Evolutionary conservation across 2,113 vertebrate species (phyloP).

Genomic region (Atrichornis clamosus): DNA sequence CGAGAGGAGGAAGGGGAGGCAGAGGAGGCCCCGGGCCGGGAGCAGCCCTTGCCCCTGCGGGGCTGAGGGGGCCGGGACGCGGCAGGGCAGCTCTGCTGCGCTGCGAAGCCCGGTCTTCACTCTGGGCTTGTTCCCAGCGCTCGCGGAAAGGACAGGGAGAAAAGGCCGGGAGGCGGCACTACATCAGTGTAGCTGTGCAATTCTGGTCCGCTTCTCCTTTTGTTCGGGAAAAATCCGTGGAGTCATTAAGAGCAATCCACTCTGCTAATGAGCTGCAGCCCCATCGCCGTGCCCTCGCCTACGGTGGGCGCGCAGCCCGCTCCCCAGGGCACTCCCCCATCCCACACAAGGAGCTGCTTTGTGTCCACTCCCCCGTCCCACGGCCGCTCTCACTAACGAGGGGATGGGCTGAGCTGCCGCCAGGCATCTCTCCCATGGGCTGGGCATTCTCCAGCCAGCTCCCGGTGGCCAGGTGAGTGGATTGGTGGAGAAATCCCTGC

Average conservation of each 20-base stretch:
- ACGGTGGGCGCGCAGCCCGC: background rate
- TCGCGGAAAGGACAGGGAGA: background rate
- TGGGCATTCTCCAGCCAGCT: fast-evolving
- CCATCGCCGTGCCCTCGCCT: background rate
- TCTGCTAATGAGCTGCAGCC: slow-evolving; percentile 54
- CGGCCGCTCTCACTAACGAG: background rate
- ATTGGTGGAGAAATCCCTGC: background rate
- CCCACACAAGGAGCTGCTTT: background rate
- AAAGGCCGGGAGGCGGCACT: slow-evolving; percentile 10
- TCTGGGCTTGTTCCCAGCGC: background rate
- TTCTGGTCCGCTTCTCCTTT: background rate
- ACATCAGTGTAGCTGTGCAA: background rate
- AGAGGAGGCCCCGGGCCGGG: no score
- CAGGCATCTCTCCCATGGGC: background rate
- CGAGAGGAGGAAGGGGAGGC: background rate
- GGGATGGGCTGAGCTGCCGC: background rate
- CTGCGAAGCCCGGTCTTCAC: background rate
- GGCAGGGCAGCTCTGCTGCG: background rate
- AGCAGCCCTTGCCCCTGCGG: background rate
- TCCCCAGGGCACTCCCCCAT: background rate
- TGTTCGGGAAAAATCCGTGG: slow-evolving; percentile 43
- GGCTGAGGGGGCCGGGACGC: background rate
- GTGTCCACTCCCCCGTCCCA: background rate
- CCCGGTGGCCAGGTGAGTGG: fast-evolving
- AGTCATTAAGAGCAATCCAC: slow-evolving; percentile 44